Conservation (phyloP, 37 sponge, comb jelly and placozoan genomes). For the Crambe crambe region DNA sequence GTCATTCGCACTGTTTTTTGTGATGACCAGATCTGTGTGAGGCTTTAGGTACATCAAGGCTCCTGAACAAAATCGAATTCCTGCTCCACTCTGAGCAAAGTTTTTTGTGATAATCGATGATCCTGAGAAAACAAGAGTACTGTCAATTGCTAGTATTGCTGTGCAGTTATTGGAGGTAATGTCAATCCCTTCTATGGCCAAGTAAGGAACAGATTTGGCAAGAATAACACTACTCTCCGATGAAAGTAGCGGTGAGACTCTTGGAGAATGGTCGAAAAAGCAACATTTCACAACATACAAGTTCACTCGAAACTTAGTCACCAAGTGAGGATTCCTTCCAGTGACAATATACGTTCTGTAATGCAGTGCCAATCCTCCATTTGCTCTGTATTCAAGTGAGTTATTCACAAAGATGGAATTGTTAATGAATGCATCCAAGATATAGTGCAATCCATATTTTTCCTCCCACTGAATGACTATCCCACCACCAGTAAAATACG, state of each 20-base stretch:
- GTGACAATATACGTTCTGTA: background rate
- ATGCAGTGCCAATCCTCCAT: conserved; percentile 2
- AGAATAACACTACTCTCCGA: background rate
- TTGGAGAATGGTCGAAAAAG: background rate
- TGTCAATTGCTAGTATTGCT: background rate
- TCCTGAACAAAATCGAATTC: conserved; percentile 19
- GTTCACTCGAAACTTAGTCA: background rate
- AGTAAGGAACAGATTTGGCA: background rate
- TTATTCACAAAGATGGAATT: background rate
- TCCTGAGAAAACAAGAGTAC: conserved; percentile 1
- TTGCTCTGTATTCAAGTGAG: background rate
- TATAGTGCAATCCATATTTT: background rate
- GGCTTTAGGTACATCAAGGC: conserved; percentile 14
- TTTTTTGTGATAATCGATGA: conserved; percentile 2
- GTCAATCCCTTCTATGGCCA: background rate
- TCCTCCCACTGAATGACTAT: conserved; percentile 19
- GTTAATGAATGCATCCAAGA: background rate
- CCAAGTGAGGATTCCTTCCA: background rate
- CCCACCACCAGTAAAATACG: conserved; percentile 14
- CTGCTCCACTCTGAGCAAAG: conserved; percentile 24
- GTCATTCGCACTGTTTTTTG: conserved; percentile 4
- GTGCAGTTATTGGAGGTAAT: conserved; percentile 1
- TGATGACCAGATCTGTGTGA: conserved; percentile 4
- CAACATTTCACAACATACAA: background rate
- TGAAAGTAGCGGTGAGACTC: background rate